Base-by-base conservation (phyloP, 2,888 invertebrate genomes). In the Ophion obscuratus region DNA sequence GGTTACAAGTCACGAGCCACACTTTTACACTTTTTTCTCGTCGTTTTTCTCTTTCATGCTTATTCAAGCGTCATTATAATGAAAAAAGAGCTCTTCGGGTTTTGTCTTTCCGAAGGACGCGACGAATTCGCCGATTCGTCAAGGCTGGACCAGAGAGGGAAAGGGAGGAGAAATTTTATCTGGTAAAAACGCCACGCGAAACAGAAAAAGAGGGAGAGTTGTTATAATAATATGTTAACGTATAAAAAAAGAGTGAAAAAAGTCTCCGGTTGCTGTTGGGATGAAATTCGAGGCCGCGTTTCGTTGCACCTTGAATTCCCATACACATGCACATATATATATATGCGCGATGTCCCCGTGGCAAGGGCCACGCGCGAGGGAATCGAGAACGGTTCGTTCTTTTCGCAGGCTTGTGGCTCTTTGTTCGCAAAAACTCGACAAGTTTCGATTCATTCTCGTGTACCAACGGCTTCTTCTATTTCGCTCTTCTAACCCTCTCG, bases 281-380 rank as follows among this genome's bases (percentile, higher is more conserved):
- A 85, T 85, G 87, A 87, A 87, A 87, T 87, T 87, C 82, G 87
- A 87, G 87, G 87, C 86, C 87, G 81, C 74, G 67, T 74, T 67
- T 81, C 81, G 81, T 67, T 81, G 81, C 81, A 71, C 62, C 36
- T 40, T 59, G 44, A 61, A 61, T 74, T 40, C 36, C n/a, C 76
- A 11, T 44, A 27, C 27, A 24, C 31, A 59, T 57, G 5, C 31
- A 57, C 57, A 57, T 53, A 9, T n/a, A 31, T n/a, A 59, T 20
- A n/a, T 31, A 57, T 17, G 66, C 40, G 59, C 57, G 67, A 74
- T 81, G 74, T 81, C 67, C 67, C 74, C 67, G 74, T 47, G 67
- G 73, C 81, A 82, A 78, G 85, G 85, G 78, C 78, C 74, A 81
- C 77, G 82, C 78, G 78, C 77, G 77, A 68, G 79, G 68, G 75